Conservation (phyloP, 2,113 vertebrate species). For the Stegostoma tigrinum region DNA sequence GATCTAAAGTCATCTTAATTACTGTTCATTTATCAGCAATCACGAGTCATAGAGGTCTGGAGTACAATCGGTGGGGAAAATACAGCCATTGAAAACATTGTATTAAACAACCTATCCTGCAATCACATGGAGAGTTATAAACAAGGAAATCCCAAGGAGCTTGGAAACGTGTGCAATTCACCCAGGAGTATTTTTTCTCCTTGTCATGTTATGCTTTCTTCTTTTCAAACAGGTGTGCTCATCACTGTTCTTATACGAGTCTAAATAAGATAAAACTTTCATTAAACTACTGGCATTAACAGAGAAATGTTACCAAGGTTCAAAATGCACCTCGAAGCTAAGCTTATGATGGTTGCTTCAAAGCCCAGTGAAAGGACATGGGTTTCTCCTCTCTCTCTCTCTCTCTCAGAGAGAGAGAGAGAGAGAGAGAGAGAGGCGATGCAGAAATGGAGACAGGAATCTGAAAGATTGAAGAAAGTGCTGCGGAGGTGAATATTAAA, state of each 20-base stretch:
- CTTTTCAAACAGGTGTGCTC: background rate
- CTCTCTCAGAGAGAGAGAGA: too few species aligned
- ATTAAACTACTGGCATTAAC: background rate
- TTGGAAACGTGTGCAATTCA: background rate
- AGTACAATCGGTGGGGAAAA: background rate
- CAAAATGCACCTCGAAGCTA: background rate
- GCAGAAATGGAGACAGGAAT: background rate
- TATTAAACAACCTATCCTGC: background rate
- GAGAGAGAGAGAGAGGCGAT: background rate
- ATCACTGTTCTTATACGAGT: background rate
- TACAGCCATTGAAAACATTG: background rate
- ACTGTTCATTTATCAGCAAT: background rate
- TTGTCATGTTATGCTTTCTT: background rate
- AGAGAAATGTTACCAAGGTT: background rate
- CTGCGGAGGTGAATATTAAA: background rate
- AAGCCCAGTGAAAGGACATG: background rate
- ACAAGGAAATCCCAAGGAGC: background rate
- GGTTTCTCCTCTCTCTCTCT: too few species aligned
- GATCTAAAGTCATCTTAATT: background rate
- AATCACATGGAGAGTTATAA: background rate
- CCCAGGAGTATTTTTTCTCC: background rate
- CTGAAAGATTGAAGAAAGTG: background rate
- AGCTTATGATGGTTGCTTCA: background rate
- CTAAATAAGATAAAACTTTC: background rate
- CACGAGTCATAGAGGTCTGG: background rate